A percentile compares a stretch with the other conserved stretches of the same genome.
phyloP scores from a whole-genome alignment of 2,888 invertebrate genomes.

The Brachynemurus nebulosus region DNA sequence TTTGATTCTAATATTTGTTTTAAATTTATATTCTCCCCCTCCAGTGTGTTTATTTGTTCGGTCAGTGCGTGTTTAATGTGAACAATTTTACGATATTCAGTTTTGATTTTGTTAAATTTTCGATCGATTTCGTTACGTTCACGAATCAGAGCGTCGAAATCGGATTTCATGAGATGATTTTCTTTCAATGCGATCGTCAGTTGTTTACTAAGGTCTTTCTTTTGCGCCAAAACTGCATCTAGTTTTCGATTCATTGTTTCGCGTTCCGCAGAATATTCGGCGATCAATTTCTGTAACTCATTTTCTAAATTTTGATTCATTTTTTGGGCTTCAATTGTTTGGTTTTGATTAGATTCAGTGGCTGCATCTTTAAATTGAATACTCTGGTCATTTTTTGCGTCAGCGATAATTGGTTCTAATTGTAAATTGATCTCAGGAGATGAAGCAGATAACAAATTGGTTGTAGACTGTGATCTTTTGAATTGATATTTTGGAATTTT shows the following conservation, averaged over 20 bases:
- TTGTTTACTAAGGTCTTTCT: constrained; percentile 24
- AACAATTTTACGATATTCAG: background rate
- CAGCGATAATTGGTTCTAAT: too few species aligned
- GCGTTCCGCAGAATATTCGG: too few species aligned
- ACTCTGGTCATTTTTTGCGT: too few species aligned
- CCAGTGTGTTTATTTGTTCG: background rate
- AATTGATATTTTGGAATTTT: too few species aligned
- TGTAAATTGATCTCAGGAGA: too few species aligned
- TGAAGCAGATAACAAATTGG: too few species aligned
- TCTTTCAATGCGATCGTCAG: constrained; percentile 23
- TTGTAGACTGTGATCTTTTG: too few species aligned
- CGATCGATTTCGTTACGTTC: background rate
- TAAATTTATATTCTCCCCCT: background rate
- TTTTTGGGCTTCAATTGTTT: too few species aligned
- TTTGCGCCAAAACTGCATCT: constrained; percentile 23
- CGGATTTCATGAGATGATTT: constrained; percentile 10
- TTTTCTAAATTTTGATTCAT: too few species aligned
- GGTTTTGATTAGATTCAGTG: too few species aligned
- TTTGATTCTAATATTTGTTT: background rate
- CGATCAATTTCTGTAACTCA: too few species aligned
- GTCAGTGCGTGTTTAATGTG: background rate
- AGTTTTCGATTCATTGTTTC: constrained; percentile 23
- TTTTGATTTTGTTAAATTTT: background rate
- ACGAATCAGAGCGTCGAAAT: background rate
- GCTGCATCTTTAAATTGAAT: too few species aligned